Conservation (phyloP, 2,888 invertebrate genomes). For the Drosophila vallismaia region DNA sequence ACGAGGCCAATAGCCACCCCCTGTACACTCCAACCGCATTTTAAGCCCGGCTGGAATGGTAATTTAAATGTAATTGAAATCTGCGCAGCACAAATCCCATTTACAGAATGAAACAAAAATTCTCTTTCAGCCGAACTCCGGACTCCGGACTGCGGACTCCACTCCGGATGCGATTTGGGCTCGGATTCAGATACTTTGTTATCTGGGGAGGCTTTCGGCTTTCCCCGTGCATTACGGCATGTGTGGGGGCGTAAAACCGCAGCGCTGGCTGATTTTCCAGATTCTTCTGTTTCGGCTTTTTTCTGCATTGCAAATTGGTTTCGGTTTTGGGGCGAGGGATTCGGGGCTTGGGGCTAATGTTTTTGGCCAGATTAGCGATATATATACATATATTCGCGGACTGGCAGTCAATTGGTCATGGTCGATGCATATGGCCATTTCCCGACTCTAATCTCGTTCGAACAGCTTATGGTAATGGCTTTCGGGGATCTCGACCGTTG, state of each 20-base stretch:
- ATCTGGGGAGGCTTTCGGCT: slow-evolving; percentile 23
- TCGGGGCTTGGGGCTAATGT: slow-evolving; percentile 20
- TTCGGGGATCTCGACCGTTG: slow-evolving; percentile 42
- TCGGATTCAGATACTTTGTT: slow-evolving; percentile 40
- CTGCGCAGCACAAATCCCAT: slow-evolving; percentile 62
- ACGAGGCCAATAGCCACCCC: not conserved
- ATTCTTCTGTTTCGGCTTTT: slow-evolving; percentile 37
- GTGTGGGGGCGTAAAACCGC: slow-evolving; percentile 37
- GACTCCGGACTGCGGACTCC: slow-evolving; percentile 5
- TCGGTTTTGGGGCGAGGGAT: slow-evolving; percentile 5
- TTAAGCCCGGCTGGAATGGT: slow-evolving; percentile 44
- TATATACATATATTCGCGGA: slow-evolving; percentile 45
- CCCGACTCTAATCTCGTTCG: slow-evolving; percentile 53
- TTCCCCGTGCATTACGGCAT: slow-evolving; percentile 29
- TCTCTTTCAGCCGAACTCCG: slow-evolving; percentile 29
- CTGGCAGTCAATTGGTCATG: slow-evolving; percentile 55
- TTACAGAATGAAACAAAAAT: slow-evolving; percentile 42
- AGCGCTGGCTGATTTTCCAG: slow-evolving; percentile 40
- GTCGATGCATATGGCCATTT: slow-evolving; percentile 46
- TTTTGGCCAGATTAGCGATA: slow-evolving; percentile 56
- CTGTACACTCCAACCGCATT: slow-evolving; percentile 5
- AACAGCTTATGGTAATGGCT: slow-evolving; percentile 61
- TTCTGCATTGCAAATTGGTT: slow-evolving; percentile 39
- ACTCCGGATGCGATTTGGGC: slow-evolving; percentile 9
- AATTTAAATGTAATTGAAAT: slow-evolving; percentile 77